Evolutionary conservation across 2,797 vertebrate species (phyloP).

Genomic region (Cryptoblepharus egeriae): DNA sequence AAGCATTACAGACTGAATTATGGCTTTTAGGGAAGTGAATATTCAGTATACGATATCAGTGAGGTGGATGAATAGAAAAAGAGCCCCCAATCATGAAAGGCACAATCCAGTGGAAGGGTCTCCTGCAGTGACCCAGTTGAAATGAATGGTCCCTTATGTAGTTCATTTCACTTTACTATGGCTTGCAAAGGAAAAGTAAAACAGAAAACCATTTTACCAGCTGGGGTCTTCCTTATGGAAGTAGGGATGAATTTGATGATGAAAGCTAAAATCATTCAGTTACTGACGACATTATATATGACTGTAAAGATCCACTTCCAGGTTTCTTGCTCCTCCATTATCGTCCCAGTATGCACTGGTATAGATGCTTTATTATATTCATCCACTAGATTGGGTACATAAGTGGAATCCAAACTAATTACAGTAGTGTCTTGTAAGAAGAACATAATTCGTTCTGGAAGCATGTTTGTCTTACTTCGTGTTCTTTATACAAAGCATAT

Average conservation of each 20-base stretch:
- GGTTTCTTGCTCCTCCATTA: too few species aligned
- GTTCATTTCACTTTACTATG: background rate
- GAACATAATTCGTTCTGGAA: too few species aligned
- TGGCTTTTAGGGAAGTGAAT: background rate
- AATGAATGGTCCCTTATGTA: background rate
- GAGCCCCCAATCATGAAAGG: background rate
- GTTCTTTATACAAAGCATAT: too few species aligned
- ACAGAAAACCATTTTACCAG: background rate
- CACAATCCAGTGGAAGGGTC: background rate
- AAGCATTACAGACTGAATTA: conserved; percentile 32
- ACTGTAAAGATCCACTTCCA: too few species aligned
- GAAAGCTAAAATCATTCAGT: background rate
- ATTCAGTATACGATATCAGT: background rate
- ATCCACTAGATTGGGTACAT: too few species aligned
- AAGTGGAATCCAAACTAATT: too few species aligned
- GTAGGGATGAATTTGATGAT: background rate
- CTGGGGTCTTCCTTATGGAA: background rate
- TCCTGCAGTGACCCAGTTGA: background rate
- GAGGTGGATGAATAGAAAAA: conserved; percentile 8
- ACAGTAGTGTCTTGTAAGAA: too few species aligned
- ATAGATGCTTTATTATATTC: too few species aligned
- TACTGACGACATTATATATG: too few species aligned
- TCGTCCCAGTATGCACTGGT: too few species aligned
- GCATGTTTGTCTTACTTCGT: too few species aligned
- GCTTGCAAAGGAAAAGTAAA: background rate